Base-by-base conservation (phyloP, 2,113 vertebrate species). In the Trogon melanurus region DNA sequence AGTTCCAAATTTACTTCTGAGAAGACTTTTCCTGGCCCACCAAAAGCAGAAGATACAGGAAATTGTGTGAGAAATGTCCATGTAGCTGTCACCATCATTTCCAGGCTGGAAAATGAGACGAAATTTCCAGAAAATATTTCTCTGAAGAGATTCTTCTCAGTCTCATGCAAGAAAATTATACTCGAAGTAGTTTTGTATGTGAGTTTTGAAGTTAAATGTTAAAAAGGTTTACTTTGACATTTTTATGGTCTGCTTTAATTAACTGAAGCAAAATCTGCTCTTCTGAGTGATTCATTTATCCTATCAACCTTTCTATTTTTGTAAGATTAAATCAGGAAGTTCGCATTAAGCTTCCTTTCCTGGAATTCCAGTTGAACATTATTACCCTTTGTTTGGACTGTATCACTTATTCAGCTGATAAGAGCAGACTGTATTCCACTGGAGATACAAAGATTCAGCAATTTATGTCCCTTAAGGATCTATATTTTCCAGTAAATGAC, bases 261-360 rank as follows among this genome's bases (percentile, higher is more conserved):
- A 92, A 94, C 36, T 81, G 79, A 93, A 95, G 93, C 70, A 72
- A 92, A 90, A 92, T 88, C 79, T 91, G 64, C 53, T 95, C 65
- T 88, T 93, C 56, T 69, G 82, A 94, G 58, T 96, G 90, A 96
- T 96, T 95, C 53, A 92, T 95, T 96, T 95, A 93, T 96, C 69
- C 93, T 96, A 93, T 92, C 92, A 92, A 88, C 92, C 72, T 92
- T 96, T 95, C 95, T 96, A 96, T 97, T 96, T 95, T 96, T 91
- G 92, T 86, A 86, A 96, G 93, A 94, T 96, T 92, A 93, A 91
- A 97, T 95, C 92, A 96, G 95, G 95, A 97, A 97, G 93, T 89
- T 95, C 79, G 0, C 88, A 91, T 95, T 93, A 88, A 86, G 92
- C 83, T 96, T 97, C 95, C 88, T 96, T 96, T 97, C 96, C 95